These are phyloP conservation scores for Ormia ochracea DNA, from an alignment of 2,888 invertebrate genomes.

Conservation along the genomic window DNA sequence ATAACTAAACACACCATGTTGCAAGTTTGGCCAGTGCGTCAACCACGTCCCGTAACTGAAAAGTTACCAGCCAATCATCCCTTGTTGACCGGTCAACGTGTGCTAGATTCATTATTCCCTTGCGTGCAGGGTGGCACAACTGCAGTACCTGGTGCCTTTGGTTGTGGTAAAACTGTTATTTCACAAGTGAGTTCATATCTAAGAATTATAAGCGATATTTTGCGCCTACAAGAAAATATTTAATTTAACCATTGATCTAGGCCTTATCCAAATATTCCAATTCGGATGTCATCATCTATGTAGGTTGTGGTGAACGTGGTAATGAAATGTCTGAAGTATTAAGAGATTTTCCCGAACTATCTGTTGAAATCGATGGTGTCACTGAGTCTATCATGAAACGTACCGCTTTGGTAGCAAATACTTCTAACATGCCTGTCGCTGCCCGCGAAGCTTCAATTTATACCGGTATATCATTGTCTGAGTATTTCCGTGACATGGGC, in stretches of 20 bases:
- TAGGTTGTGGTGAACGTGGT: conserved; percentile 99
- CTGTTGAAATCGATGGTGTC: conserved; percentile 96
- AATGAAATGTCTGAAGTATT: conserved; percentile 99
- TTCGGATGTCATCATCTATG: conserved; percentile 99
- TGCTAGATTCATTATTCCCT: conserved; percentile 98
- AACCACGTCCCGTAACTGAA: conserved; percentile 96
- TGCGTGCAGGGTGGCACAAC: conserved; percentile 99
- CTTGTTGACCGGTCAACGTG: conserved; percentile 97
- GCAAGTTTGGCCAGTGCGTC: conserved; percentile 99
- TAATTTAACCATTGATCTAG: conserved; percentile 77
- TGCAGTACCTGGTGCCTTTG: conserved; percentile 99
- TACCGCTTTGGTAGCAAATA: conserved; percentile 99
- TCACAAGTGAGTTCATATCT: conserved; percentile 78
- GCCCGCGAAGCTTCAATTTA: conserved; percentile 99
- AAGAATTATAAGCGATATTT: background rate
- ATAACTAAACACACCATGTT: conserved; percentile 94
- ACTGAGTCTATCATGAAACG: conserved; percentile 99
- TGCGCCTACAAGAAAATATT: background rate
- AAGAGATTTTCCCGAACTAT: conserved; percentile 98
- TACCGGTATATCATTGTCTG: conserved; percentile 99
- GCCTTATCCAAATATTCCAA: conserved; percentile 99
- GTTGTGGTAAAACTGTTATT: conserved; percentile 99
- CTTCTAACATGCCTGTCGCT: conserved; percentile 99
- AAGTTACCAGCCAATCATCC: conserved; percentile 99
- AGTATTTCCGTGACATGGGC: conserved; percentile 99